phyloP scores from a whole-genome alignment of 2,797 vertebrate genomes.

The Sebastes iracundus region DNA sequence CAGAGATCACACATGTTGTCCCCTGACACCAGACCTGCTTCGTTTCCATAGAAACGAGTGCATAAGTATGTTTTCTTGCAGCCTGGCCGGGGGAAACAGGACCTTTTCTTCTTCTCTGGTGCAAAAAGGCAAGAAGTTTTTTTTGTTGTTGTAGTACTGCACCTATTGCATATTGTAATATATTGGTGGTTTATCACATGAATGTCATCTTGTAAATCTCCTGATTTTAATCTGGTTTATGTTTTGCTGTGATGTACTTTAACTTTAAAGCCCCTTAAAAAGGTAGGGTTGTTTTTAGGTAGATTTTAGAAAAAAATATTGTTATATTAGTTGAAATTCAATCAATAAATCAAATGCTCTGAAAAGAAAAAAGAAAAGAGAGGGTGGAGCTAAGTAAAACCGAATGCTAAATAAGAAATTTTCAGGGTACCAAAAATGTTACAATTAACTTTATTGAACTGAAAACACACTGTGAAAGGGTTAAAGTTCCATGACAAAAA shows the following conservation, averaged over 20 bases:
- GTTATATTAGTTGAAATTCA: too few species aligned
- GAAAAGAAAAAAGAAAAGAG: too few species aligned
- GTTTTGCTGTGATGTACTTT: not conserved
- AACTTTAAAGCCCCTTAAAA: not conserved
- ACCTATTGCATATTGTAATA: not conserved
- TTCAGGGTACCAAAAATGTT: too few species aligned
- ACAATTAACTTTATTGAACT: too few species aligned
- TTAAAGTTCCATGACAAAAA: too few species aligned
- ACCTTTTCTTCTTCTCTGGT: constrained; percentile 10
- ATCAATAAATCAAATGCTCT: too few species aligned
- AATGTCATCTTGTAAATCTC: not conserved
- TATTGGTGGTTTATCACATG: not conserved
- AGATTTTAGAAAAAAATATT: too few species aligned
- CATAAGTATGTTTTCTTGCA: constrained; percentile 1
- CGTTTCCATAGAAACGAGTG: constrained; percentile 41
- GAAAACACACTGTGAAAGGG: too few species aligned
- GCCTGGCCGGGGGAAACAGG: not conserved
- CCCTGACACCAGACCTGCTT: constrained; percentile 4
- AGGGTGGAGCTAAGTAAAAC: too few species aligned
- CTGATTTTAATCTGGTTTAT: not conserved
- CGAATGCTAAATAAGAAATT: too few species aligned
- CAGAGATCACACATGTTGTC: constrained; percentile 23
- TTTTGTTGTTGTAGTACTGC: not conserved
- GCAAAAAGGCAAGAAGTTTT: not conserved
- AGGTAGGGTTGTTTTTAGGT: too few species aligned